These are phyloP conservation scores for Dinocampus coccinellae DNA, from an alignment of 2,888 invertebrate genomes.

Conservation along the genomic window DNA sequence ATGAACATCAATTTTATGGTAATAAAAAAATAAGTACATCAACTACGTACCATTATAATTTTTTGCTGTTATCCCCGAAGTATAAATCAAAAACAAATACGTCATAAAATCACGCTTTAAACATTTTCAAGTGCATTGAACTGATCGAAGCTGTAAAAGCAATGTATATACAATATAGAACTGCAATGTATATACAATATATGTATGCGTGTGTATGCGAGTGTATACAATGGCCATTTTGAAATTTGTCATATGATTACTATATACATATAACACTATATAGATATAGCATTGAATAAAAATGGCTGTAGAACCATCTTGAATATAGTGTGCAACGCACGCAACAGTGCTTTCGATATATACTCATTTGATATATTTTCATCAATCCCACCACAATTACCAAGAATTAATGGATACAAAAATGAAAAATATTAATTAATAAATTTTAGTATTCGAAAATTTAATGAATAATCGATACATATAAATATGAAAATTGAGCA, in stretches of 20 bases:
- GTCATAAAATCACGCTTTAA: neutral
- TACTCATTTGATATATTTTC: neutral
- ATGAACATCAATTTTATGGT: neutral
- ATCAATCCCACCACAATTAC: neutral
- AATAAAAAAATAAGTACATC: neutral
- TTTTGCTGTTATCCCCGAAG: slow-evolving; percentile 9
- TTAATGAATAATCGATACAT: neutral
- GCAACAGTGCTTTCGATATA: neutral
- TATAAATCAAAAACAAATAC: slow-evolving; percentile 11
- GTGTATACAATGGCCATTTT: slow-evolving; percentile 41
- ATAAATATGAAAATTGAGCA: slow-evolving; percentile 3
- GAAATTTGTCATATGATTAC: slow-evolving; percentile 36
- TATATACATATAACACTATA: slow-evolving; percentile 25
- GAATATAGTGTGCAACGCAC: neutral
- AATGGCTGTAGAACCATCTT: neutral
- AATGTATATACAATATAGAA: neutral
- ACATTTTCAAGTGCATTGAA: neutral
- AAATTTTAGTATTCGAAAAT: neutral
- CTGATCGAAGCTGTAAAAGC: too few relatives aligned
- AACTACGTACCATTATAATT: neutral
- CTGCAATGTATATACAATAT: neutral
- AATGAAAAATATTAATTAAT: neutral
- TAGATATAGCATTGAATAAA: too few relatives aligned
- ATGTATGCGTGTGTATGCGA: too few relatives aligned
- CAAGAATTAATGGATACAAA: neutral